phyloP scores from a whole-genome alignment of 1,140 invertebrate genomes.

The Magallana ariakensis region DNA sequence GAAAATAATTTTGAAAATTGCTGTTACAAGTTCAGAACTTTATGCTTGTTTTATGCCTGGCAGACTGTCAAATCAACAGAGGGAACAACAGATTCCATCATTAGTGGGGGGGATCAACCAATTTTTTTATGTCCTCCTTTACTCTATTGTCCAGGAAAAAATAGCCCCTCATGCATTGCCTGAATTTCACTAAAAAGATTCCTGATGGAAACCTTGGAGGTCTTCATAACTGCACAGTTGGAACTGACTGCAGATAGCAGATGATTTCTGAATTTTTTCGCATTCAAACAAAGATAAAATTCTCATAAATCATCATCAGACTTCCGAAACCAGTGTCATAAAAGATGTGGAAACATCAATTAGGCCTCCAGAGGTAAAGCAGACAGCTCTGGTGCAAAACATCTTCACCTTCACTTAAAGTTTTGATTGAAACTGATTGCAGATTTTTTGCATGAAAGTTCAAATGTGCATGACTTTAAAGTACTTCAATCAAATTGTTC shows the following conservation, averaged over 20 bases:
- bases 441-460: not conserved
- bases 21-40: slow-evolving; percentile 21
- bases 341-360: slow-evolving; percentile 31
- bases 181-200: not conserved
- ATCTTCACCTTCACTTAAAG: slow-evolving; percentile 4
- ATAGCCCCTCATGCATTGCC: slow-evolving; percentile 8
- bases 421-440: not conserved
- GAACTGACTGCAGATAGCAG: not conserved
- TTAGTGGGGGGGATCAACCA: not conserved
- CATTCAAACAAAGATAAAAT: slow-evolving; percentile 37
- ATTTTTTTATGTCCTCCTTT: slow-evolving; percentile 1
- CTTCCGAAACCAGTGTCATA: slow-evolving; percentile 13
- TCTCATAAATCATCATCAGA: slow-evolving; percentile 32
- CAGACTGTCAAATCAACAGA: not conserved
- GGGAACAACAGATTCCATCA: slow-evolving; percentile 30
- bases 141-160: not conserved
- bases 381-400: not conserved
- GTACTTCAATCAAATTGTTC: not conserved
- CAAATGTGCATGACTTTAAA: slow-evolving; percentile 23
- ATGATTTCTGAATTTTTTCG: slow-evolving; percentile 24
- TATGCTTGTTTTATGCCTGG: slow-evolving; percentile 32
- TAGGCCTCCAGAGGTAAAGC: slow-evolving; percentile 12
- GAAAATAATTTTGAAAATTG: slow-evolving; percentile 8
- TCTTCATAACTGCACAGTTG: not conserved
- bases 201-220: not conserved